phyloP scores from a whole-genome alignment of 1,140 invertebrate species.

The Saccostrea cuccullata region DNA sequence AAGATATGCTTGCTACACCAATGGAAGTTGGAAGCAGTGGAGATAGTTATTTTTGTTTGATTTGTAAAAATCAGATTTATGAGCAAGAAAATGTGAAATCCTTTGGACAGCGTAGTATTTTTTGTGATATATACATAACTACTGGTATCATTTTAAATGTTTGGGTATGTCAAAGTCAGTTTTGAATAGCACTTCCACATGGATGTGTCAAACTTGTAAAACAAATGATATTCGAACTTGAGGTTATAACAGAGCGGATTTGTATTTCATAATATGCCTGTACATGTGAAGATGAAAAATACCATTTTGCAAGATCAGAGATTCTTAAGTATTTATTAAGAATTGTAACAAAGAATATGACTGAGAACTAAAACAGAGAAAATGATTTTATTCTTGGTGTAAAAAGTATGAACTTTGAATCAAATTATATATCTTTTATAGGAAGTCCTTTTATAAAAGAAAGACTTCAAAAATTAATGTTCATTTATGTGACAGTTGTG shows the following conservation, averaged over 20 bases:
- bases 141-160: constrained; percentile 48
- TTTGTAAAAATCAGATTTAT: constrained; percentile 39
- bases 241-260: not conserved
- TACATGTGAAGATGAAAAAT: not conserved
- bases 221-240: constrained; percentile 4
- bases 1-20: not conserved
- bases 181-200: constrained; percentile 12
- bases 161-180: constrained; percentile 28
- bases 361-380: too few species aligned
- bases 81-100: constrained; percentile 11
- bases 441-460: too few species aligned
- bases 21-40: constrained; percentile 32
- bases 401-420: too few species aligned
- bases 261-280: not conserved
- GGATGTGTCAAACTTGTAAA: not conserved
- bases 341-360: too few species aligned
- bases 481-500: too few species aligned
- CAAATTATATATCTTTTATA: too few species aligned
- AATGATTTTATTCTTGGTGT: too few species aligned
- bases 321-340: too few species aligned
- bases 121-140: constrained; percentile 29
- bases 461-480: too few species aligned
- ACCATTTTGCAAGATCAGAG: too few species aligned
- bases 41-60: constrained; percentile 42
- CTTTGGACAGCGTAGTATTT: constrained; percentile 35